phyloP scores from a whole-genome alignment of 2,113 vertebrate species.

The Lasiurus borealis region DNA sequence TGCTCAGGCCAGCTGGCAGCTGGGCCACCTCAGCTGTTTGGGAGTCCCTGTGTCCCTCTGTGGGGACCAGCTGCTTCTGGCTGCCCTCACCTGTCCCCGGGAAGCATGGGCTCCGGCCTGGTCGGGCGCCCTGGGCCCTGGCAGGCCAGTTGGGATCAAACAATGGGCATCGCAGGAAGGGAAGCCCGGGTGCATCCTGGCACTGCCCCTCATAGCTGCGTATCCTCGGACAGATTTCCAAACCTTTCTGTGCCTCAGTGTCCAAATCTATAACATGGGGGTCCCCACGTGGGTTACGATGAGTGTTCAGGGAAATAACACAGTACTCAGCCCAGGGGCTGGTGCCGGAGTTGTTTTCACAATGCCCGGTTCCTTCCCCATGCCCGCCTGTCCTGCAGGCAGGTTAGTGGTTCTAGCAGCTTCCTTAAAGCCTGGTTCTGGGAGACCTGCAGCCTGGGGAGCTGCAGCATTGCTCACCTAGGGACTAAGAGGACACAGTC shows the following conservation, averaged over 20 bases:
- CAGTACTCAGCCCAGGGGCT: background rate
- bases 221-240: background rate
- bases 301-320: background rate
- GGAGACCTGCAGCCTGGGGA: background rate
- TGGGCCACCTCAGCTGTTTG: constrained; percentile 1
- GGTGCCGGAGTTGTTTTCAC: background rate
- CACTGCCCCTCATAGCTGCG: too few relatives aligned
- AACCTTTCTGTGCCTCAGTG: background rate
- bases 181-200: background rate
- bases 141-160: background rate
- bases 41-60: background rate
- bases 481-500: background rate
- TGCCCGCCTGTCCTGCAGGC: background rate
- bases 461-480: background rate
- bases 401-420: background rate
- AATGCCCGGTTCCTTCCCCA: background rate
- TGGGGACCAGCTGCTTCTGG: constrained; percentile 51
- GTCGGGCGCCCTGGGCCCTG: background rate
- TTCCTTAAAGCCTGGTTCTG: background rate
- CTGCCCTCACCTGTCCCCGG: constrained; percentile 27
- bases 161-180: background rate
- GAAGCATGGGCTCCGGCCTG: background rate
- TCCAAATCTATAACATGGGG: background rate
- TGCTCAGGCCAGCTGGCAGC: constrained; percentile 50
- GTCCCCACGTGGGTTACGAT: background rate